Percentiles rank a stretch among this genome's conserved stretches.
These are phyloP conservation scores for Brachionus manjavacas DNA, from an alignment of 1,140 invertebrate genomes.

Conservation along the genomic window DNA sequence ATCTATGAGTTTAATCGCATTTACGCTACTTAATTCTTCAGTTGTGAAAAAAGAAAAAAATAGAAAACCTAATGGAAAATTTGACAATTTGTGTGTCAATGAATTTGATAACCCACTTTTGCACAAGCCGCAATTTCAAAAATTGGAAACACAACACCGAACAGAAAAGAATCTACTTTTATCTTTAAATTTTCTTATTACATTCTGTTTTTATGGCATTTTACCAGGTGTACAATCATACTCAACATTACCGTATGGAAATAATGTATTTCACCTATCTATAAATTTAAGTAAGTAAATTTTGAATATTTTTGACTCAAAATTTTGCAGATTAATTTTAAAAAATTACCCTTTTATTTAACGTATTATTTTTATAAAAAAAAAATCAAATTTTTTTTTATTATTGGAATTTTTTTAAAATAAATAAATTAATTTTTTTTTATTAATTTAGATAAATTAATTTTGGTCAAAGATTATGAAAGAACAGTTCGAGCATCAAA, in stretches of 20 bases:
- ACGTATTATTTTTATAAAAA: too few species aligned
- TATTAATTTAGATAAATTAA: too few species aligned
- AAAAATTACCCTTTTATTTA: too few species aligned
- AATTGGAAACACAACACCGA: neutral
- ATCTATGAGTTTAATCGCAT: slow-evolving; percentile 2
- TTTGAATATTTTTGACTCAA: too few species aligned
- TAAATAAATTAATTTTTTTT: too few species aligned
- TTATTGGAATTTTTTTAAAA: too few species aligned
- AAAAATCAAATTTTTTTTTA: too few species aligned
- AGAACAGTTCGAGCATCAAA: too few species aligned
- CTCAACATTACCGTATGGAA: slow-evolving; percentile 80
- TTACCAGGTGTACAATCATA: slow-evolving; percentile 79
- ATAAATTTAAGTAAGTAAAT: slow-evolving; percentile 32
- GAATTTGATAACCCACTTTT: slow-evolving; percentile 19
- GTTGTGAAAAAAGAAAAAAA: neutral
- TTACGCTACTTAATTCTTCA: neutral
- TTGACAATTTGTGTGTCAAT: neutral
- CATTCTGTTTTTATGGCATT: slow-evolving; percentile 62
- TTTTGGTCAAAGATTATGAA: too few species aligned
- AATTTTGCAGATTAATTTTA: too few species aligned
- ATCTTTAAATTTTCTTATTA: slow-evolving; percentile 24
- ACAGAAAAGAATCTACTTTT: slow-evolving; percentile 1
- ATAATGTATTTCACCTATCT: slow-evolving; percentile 46
- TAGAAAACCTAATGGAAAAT: neutral
- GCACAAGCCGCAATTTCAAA: neutral